A percentile compares a stretch with the other conserved stretches of the same genome.
Conservation (phyloP, 2,113 vertebrate species). For the Fregata magnificens region DNA sequence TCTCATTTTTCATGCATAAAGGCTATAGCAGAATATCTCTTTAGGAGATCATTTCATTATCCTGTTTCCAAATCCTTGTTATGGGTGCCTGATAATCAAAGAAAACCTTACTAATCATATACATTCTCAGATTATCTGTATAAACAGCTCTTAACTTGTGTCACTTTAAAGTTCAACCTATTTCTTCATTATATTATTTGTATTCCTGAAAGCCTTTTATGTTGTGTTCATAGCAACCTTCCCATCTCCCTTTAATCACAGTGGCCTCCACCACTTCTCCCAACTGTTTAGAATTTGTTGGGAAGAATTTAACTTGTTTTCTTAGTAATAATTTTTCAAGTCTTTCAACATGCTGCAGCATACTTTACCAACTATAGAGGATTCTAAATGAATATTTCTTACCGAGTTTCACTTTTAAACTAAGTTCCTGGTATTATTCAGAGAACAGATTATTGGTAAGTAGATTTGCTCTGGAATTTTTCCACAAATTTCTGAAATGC, state of each 20-base stretch:
- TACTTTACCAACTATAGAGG: neutral
- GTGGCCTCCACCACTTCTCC: neutral
- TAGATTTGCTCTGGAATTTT: neutral
- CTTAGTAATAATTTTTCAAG: neutral
- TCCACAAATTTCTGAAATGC: neutral
- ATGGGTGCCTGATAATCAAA: neutral
- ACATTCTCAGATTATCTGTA: neutral
- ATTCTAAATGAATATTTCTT: neutral
- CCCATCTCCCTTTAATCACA: neutral
- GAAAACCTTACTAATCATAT: neutral
- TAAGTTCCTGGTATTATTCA: neutral
- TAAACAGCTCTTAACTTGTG: neutral
- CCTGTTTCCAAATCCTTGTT: neutral
- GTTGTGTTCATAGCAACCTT: neutral
- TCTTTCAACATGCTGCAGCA: neutral
- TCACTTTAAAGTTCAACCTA: neutral
- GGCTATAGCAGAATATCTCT: neutral
- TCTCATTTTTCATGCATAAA: neutral
- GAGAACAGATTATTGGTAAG: neutral
- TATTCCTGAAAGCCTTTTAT: neutral
- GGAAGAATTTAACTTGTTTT: neutral
- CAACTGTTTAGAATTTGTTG: neutral
- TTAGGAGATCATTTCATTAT: neutral
- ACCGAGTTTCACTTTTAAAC: neutral
- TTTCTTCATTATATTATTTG: neutral